Evolutionary conservation across 2,888 invertebrate genomes (phyloP), one percentile per base, ranked within the genome.

Genomic region (Trissonchulus sp.): DNA sequence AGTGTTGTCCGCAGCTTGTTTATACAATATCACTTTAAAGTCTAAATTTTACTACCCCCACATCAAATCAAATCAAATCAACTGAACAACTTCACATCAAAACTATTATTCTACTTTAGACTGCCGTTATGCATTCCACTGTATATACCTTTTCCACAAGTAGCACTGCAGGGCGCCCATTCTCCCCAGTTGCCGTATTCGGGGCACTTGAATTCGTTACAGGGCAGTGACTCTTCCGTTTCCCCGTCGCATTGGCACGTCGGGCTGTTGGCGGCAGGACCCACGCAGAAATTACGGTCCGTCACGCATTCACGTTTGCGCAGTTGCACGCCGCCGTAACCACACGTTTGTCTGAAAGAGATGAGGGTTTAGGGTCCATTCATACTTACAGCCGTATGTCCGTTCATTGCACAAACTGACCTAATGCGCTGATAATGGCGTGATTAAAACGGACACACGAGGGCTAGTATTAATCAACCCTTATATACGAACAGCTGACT

Each of bases 141-240:
- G 23, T 48, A 48, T 48, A 23, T 38, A n/a, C 77, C 77, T 1
- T 72, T 69, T 23, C 75, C 75, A 68, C 77, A 77, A 69, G 63
- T 73, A 63, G n/a, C 30, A 8, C 75, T 75, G 60, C 77, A 77
- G 28, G 2, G 8, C 28, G n/a, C 34, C 76, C 76, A 76, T 30
- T 28, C 35, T 18, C 69, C 60, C 76, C 76, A 76, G 23, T 68
- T 15, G 68, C 37, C n/a, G 71, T 74, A 76, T 23, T 34, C n/a
- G 28, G 77, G 77, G 34, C 77, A 77, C 37, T 48, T 48, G 48
- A 48, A 48, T 23, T 48, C 48, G 23, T 48, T 48, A 23, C 48
- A 48, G 48, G 48, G 48, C 8, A 48, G 8, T 8, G 48, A 48
- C 23, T 48, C 48, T 23, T 48, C 48, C 48, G 48, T 48, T 48